Conservation (phyloP, 1,140 invertebrate species). For the Formica selysi region DNA sequence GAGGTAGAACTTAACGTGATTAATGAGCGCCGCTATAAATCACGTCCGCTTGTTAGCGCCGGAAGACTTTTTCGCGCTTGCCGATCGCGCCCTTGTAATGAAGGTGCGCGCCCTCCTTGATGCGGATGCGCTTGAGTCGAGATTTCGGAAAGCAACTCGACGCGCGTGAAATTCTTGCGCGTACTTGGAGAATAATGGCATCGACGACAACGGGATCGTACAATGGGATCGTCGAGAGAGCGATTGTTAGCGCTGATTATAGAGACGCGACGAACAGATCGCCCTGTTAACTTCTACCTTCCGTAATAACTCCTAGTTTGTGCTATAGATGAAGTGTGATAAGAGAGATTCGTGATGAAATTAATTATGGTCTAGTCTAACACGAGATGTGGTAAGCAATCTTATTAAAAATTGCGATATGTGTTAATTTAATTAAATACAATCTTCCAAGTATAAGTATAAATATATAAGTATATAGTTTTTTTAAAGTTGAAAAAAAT, state of each 20-base stretch:
- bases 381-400: too few relatives aligned
- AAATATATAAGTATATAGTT: not conserved
- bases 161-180: constrained; percentile 9
- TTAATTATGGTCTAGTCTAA: too few relatives aligned
- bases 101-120: constrained; percentile 36
- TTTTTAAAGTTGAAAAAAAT: not conserved
- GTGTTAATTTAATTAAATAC: too few relatives aligned
- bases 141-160: constrained; percentile 57
- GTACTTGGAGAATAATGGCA: constrained; percentile 28
- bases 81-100: constrained; percentile 47
- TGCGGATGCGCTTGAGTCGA: not conserved
- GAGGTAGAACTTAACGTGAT: constrained; percentile 67
- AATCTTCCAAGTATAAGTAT: not conserved
- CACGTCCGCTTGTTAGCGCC: constrained; percentile 67
- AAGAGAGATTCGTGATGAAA: too few relatives aligned
- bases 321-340: not conserved
- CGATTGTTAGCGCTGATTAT: constrained; percentile 30
- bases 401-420: too few relatives aligned
- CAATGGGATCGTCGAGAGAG: constrained; percentile 16
- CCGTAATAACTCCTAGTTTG: not conserved
- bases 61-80: constrained; percentile 64
- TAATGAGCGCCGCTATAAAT: constrained; percentile 75
- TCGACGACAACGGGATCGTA: constrained; percentile 3
- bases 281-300: not conserved
- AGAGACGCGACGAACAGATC: not conserved